These are phyloP conservation scores for Oncopodura yosiiana DNA, from an alignment of 1,140 invertebrate genomes.

Conservation along the genomic window DNA sequence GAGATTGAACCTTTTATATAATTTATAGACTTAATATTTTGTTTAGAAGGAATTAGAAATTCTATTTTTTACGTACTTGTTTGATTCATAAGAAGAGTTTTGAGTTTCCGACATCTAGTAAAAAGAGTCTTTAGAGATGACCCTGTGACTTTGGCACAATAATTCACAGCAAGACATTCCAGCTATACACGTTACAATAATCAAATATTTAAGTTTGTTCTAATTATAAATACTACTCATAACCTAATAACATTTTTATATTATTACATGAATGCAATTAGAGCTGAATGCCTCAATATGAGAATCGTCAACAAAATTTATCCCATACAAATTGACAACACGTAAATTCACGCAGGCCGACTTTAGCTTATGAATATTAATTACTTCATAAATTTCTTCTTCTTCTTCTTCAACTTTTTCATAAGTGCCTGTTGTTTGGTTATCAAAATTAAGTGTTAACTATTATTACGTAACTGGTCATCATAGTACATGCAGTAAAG, in stretches of 20 bases:
- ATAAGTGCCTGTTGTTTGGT: conserved; percentile 68
- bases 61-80: conserved; percentile 59
- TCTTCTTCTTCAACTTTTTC: conserved; percentile 98
- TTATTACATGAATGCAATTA: conserved; percentile 68
- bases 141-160: conserved; percentile 91
- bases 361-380: conserved; percentile 97
- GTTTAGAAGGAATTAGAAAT: neutral
- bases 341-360: conserved; percentile 88
- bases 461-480: neutral
- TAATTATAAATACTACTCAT: conserved; percentile 13
- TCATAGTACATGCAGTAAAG: neutral
- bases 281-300: conserved; percentile 97
- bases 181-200: conserved; percentile 56
- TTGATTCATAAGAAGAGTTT: conserved; percentile 88
- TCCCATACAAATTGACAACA: conserved; percentile 92
- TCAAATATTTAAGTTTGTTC: neutral
- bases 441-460: neutral
- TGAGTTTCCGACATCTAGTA: conserved; percentile 82
- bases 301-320: conserved; percentile 96
- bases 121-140: conserved; percentile 91
- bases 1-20: conserved; percentile 2
- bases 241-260: neutral
- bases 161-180: conserved; percentile 93
- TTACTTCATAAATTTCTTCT: conserved; percentile 98
- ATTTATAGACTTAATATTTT: neutral